Conservation (phyloP, 2,113 vertebrate genomes). For the Romanogobio albipinnatus region DNA sequence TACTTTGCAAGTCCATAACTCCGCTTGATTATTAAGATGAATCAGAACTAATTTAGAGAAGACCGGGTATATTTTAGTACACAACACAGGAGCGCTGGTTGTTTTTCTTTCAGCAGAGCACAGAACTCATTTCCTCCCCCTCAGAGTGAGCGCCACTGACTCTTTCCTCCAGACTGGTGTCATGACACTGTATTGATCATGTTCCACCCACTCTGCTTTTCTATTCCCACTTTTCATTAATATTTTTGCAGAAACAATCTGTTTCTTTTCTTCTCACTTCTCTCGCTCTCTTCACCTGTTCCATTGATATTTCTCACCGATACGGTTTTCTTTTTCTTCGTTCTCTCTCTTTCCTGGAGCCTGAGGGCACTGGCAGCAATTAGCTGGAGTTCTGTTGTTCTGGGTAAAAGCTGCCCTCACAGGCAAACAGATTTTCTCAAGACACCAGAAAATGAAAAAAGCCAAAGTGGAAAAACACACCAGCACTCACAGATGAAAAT, state of each 20-base stretch:
- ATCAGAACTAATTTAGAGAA: conserved; percentile 76
- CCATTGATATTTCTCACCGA: conserved; percentile 33
- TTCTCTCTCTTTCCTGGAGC: conserved; percentile 1
- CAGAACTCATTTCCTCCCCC: conserved; percentile 28
- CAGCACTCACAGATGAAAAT: conserved; percentile 9
- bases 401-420: conserved; percentile 1
- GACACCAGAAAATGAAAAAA: conserved; percentile 2
- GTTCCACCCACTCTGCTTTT: conserved; percentile 29
- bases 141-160: conserved; percentile 14
- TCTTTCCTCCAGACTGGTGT: conserved; percentile 37
- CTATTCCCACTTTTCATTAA: conserved; percentile 30
- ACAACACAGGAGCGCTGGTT: conserved; percentile 52
- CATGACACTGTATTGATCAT: conserved; percentile 40
- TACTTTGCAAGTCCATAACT: conserved; percentile 70
- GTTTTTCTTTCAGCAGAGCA: conserved; percentile 35
- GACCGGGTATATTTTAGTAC: conserved; percentile 70
- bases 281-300: conserved; percentile 28
- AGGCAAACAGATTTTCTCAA: conserved; percentile 18
- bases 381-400: conserved; percentile 37
- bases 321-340: neutral
- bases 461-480: conserved; percentile 11
- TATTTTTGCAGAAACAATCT: conserved; percentile 41
- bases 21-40: conserved; percentile 82
- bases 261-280: conserved; percentile 25
- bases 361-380: conserved; percentile 43